Percentiles rank a stretch among this genome's conserved stretches.
These are phyloP conservation scores for Metopia argyrocephala DNA, from an alignment of 2,888 invertebrate species.

Conservation along the genomic window DNA sequence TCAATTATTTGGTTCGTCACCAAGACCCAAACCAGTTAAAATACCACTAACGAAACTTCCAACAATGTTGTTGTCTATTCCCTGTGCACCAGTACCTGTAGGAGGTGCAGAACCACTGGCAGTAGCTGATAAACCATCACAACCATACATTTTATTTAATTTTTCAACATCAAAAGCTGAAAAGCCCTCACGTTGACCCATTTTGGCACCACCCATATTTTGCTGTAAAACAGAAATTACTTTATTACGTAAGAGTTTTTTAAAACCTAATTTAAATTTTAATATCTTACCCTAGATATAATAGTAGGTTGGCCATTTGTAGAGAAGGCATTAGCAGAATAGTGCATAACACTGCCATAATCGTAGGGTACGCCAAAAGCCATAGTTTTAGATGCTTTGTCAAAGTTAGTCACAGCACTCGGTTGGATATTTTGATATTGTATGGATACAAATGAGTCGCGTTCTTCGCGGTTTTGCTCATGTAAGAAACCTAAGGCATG, in stretches of 20 bases:
- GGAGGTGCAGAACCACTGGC: constrained; percentile 21
- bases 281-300: constrained; percentile 81
- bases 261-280: neutral
- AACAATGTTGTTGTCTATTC: constrained; percentile 69
- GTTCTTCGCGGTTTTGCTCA: constrained; percentile 88
- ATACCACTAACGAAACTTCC: constrained; percentile 74
- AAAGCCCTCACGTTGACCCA: constrained; percentile 88
- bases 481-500: constrained; percentile 90
- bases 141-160: constrained; percentile 86
- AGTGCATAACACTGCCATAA: constrained; percentile 91
- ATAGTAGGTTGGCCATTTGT: constrained; percentile 86
- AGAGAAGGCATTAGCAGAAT: constrained; percentile 88
- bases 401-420: constrained; percentile 85
- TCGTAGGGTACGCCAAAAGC: constrained; percentile 88
- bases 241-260: neutral
- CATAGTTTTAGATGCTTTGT: constrained; percentile 82
- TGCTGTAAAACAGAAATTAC: constrained; percentile 63
- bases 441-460: constrained; percentile 84
- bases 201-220: constrained; percentile 76
- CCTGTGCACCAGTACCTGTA: constrained; percentile 52
- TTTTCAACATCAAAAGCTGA: constrained; percentile 86
- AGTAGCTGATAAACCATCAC: constrained; percentile 32
- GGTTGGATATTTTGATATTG: constrained; percentile 84
- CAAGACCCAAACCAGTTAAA: constrained; percentile 74
- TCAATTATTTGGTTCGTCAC: constrained; percentile 52